Percentiles rank a stretch among this genome's conserved stretches.
phyloP scores from a whole-genome alignment of 2,888 invertebrate genomes.

The Chironomus tentans region DNA sequence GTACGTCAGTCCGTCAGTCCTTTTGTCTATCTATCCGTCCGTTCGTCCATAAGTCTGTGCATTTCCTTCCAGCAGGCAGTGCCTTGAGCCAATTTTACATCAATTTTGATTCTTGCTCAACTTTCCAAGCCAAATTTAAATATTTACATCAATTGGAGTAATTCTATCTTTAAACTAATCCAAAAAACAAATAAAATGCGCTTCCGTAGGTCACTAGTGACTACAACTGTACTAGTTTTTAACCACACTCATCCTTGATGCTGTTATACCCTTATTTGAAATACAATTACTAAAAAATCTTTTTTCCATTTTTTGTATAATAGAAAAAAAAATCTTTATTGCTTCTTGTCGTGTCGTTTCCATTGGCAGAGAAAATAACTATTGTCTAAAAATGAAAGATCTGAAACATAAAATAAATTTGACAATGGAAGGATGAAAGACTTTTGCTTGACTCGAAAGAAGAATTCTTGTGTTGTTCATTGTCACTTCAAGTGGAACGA shows the following conservation, averaged over 20 bases:
- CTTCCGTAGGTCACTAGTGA: no score
- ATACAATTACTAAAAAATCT: slow-evolving; percentile 15
- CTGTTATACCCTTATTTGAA: slow-evolving; percentile 9
- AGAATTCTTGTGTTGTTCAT: slow-evolving; percentile 12
- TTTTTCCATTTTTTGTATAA: not conserved
- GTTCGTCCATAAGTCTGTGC: no score
- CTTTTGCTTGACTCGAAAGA: not conserved
- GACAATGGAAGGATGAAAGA: not conserved
- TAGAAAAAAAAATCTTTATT: not conserved
- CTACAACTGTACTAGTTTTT: no score
- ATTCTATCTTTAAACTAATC: no score
- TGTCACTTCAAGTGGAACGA: slow-evolving; percentile 23
- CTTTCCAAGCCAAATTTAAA: no score
- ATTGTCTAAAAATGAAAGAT: not conserved
- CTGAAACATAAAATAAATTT: not conserved
- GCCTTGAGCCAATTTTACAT: no score
- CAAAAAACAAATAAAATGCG: no score
- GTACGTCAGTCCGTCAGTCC: no score
- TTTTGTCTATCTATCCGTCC: no score
- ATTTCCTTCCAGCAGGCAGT: no score
- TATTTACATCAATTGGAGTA: no score
- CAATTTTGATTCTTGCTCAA: no score
- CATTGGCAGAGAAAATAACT: not conserved
- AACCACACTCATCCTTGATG: not conserved
- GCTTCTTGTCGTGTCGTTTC: not conserved